Percentiles rank a stretch among this genome's conserved stretches.
Evolutionary conservation across 2,797 vertebrate species (phyloP).

Genomic region (Zenarchopterus dispar): DNA sequence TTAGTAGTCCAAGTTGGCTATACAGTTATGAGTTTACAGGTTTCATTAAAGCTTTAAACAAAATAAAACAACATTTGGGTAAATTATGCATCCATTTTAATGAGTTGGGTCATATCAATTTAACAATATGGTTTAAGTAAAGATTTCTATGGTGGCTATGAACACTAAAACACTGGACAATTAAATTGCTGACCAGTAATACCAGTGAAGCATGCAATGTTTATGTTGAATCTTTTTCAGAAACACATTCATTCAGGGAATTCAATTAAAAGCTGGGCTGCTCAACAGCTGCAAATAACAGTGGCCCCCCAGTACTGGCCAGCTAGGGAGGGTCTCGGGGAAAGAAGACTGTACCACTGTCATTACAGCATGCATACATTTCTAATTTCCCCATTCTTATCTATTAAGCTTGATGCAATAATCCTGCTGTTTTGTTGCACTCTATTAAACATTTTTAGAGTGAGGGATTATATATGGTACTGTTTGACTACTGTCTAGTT

Average conservation of each 20-base stretch:
- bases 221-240: conserved; percentile 14
- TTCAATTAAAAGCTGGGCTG: no score
- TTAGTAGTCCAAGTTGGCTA: conserved; percentile 1
- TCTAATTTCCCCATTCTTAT: no score
- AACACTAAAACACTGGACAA: conserved; percentile 33
- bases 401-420: no score
- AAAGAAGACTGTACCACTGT: no score
- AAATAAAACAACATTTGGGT: conserved; percentile 6
- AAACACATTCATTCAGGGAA: neutral
- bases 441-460: no score
- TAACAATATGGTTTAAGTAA: conserved; percentile 38
- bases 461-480: no score
- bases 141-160: conserved; percentile 30
- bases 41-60: conserved; percentile 21
- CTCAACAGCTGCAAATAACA: no score
- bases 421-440: no score
- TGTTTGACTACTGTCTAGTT: no score
- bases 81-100: conserved; percentile 26
- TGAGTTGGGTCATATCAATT: conserved; percentile 24
- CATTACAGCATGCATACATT: no score
- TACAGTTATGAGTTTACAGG: conserved; percentile 25
- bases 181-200: conserved; percentile 30
- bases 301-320: no score
- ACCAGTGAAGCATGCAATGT: conserved; percentile 6
- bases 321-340: no score